phyloP scores from a whole-genome alignment of 2,113 vertebrate species.

The Myrmophylax atrothorax region DNA sequence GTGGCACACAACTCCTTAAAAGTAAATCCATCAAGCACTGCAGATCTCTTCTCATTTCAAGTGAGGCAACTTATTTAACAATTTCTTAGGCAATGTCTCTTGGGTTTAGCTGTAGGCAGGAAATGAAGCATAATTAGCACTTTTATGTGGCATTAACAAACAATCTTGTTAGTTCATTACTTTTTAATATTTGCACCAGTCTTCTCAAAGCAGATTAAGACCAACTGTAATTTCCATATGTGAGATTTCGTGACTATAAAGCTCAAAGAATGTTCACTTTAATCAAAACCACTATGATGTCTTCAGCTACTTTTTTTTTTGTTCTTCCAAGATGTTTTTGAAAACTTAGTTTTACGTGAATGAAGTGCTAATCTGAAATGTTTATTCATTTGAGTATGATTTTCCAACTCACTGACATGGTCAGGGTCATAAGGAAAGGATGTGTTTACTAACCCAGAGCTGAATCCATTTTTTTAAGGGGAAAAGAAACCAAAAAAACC shows the following conservation, averaged over 20 bases:
- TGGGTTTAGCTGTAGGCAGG: slow-evolving; percentile 68
- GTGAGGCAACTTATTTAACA: slow-evolving; percentile 69
- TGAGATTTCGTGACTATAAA: slow-evolving; percentile 67
- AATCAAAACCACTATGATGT: slow-evolving; percentile 62
- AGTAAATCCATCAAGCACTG: slow-evolving; percentile 40
- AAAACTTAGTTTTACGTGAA: slow-evolving; percentile 36
- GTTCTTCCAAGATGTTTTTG: not conserved
- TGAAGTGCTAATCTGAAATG: slow-evolving; percentile 14
- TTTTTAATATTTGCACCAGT: slow-evolving; percentile 78
- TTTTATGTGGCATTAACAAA: slow-evolving; percentile 79
- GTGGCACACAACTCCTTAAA: not conserved
- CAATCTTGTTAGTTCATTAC: slow-evolving; percentile 80
- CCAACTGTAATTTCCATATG: slow-evolving; percentile 72
- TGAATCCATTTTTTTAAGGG: not conserved
- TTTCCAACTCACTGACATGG: not conserved
- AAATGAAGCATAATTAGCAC: slow-evolving; percentile 77
- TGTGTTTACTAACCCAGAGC: not conserved
- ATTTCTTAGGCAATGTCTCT: slow-evolving; percentile 64
- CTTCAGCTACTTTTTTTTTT: slow-evolving; percentile 35
- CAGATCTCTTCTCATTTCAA: slow-evolving; percentile 50
- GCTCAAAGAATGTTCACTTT: slow-evolving; percentile 65
- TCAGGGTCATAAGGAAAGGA: not conserved
- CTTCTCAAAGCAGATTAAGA: slow-evolving; percentile 74
- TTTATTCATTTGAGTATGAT: not conserved
- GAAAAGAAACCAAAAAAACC: not conserved